Evolutionary conservation across 2,888 invertebrate species (phyloP).

Genomic region (Hydroisotoma schaefferi): DNA sequence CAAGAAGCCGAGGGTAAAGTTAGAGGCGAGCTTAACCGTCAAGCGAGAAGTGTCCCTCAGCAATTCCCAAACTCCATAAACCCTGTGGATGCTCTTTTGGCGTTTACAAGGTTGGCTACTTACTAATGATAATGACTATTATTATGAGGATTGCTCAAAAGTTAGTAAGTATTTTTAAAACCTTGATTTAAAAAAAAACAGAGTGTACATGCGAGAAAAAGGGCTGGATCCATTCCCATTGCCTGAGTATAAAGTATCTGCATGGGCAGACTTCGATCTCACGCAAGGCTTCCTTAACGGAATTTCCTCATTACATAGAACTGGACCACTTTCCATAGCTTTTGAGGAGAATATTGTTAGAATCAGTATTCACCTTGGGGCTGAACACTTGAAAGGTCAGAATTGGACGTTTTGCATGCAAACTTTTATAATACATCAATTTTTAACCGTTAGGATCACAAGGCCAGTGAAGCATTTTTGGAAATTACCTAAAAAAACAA

Average conservation of each 20-base stretch:
- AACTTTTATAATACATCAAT: background rate
- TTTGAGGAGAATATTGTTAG: conserved; percentile 68
- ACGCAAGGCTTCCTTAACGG: conserved; percentile 75
- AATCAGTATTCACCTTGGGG: conserved; percentile 70
- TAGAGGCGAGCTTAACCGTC: conserved; percentile 68
- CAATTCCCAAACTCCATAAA: conserved; percentile 80
- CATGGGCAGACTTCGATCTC: conserved; percentile 57
- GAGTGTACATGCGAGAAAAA: conserved; percentile 64
- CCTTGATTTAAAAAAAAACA: conserved; percentile 7
- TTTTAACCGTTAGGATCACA: background rate
- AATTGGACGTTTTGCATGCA: background rate
- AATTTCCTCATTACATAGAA: conserved; percentile 74
- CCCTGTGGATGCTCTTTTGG: conserved; percentile 77
- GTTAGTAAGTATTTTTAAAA: background rate
- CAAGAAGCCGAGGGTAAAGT: conserved; percentile 68
- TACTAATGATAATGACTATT: background rate
- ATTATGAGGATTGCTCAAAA: background rate
- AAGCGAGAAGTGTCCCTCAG: conserved; percentile 67
- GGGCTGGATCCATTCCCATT: conserved; percentile 73
- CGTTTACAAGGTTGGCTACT: conserved; percentile 49
- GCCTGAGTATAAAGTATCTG: conserved; percentile 51
- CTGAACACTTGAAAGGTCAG: conserved; percentile 69
- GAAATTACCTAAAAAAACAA: background rate
- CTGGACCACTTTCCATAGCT: conserved; percentile 67
- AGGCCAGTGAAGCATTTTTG: background rate